phyloP scores from a whole-genome alignment of 2,797 vertebrate genomes.

The Rhinogobio ventralis region DNA sequence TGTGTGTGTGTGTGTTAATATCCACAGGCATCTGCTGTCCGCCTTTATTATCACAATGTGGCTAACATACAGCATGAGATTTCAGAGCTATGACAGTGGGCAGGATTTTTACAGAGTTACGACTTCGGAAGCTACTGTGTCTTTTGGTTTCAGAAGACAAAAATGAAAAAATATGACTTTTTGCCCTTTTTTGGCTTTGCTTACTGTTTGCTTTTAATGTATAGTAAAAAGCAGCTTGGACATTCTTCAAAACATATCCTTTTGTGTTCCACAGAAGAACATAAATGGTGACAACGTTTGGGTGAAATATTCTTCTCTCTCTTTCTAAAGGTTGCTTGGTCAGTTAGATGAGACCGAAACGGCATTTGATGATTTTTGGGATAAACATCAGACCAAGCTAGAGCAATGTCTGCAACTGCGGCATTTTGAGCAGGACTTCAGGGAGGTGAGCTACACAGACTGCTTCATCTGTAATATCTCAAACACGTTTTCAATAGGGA shows the following conservation, averaged over 20 bases:
- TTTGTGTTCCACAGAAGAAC: not conserved
- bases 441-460: conserved; percentile 83
- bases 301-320: conserved; percentile 3
- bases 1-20: conserved; percentile 6
- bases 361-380: conserved; percentile 97
- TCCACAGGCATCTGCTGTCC: conserved; percentile 18
- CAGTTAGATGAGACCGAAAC: conserved; percentile 92
- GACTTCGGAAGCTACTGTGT: not conserved
- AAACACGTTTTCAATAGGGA: not conserved
- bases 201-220: not conserved
- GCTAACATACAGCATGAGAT: not conserved
- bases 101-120: not conserved
- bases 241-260: not conserved
- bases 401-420: conserved; percentile 92
- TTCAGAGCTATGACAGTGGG: not conserved
- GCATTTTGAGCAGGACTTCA: conserved; percentile 92
- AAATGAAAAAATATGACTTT: not conserved
- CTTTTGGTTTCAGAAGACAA: not conserved
- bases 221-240: not conserved
- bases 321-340: conserved; percentile 83
- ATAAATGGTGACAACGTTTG: not conserved
- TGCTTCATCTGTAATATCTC: not conserved
- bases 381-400: conserved; percentile 92
- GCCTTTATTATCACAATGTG: not conserved
- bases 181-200: not conserved